phyloP scores from a whole-genome alignment of 2,797 vertebrate species.

The Mareca strepera region DNA sequence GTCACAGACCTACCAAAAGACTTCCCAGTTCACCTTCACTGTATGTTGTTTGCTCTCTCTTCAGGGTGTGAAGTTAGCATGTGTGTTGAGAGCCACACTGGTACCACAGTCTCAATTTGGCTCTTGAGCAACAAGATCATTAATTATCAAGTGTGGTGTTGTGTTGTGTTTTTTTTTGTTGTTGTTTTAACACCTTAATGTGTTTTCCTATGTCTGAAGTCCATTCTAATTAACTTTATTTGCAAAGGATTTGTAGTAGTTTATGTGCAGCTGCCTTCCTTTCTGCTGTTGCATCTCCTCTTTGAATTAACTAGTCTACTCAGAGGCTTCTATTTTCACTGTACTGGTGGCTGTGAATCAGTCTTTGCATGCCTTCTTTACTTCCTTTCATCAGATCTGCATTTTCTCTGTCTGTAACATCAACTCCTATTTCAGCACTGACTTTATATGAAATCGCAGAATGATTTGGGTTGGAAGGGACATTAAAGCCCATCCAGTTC shows the following conservation, averaged over 20 bases:
- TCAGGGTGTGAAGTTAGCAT: neutral
- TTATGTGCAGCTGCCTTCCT: neutral
- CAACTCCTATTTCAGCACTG: neutral
- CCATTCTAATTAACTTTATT: neutral
- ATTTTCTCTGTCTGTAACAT: neutral
- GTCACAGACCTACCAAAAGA: neutral
- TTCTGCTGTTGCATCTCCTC: neutral
- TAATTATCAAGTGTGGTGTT: neutral
- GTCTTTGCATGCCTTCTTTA: neutral
- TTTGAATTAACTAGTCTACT: neutral
- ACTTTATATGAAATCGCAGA: no score
- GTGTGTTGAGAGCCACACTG: neutral
- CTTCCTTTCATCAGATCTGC: neutral
- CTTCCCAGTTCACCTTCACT: neutral
- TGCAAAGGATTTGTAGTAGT: neutral
- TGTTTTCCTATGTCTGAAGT: neutral
- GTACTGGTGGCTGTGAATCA: neutral
- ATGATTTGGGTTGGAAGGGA: no score
- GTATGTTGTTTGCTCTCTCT: neutral
- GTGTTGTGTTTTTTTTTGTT: neutral
- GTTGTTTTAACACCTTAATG: neutral
- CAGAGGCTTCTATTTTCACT: neutral
- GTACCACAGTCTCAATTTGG: neutral
- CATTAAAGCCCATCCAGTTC: no score
- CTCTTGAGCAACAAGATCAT: neutral